These are phyloP conservation scores for Rugalucina vietnamica DNA, from an alignment of 2,888 invertebrate species.

Conservation along the genomic window DNA sequence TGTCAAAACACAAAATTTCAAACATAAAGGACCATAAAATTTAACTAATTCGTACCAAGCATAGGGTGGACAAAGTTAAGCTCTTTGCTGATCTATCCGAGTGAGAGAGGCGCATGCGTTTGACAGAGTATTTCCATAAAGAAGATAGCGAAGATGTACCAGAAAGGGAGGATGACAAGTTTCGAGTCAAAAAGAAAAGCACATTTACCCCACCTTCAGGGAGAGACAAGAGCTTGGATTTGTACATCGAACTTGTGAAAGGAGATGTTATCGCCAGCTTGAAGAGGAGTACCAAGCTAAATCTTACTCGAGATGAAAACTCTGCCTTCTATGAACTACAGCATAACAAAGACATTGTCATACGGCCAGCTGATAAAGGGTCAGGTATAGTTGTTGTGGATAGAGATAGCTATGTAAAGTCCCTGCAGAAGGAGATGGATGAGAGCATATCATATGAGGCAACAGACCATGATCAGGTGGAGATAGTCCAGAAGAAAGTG, in stretches of 20 bases:
- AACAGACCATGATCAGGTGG: neutral
- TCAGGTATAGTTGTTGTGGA: slow-evolving; percentile 24
- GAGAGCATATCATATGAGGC: neutral
- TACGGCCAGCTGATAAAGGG: slow-evolving; percentile 28
- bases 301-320: neutral
- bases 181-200: neutral
- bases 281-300: neutral
- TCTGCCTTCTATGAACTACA: neutral
- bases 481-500: neutral
- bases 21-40: too few species aligned
- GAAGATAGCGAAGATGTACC: neutral
- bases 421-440: neutral
- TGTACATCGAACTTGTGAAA: neutral
- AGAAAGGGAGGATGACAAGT: neutral
- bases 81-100: too few species aligned
- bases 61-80: too few species aligned
- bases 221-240: neutral
- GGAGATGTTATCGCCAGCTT: neutral
- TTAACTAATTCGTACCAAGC: too few species aligned
- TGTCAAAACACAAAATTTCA: too few species aligned
- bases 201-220: neutral
- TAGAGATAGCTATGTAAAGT: neutral
- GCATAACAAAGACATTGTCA: slow-evolving; percentile 6
- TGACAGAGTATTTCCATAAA: too few species aligned
- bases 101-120: too few species aligned